Evolutionary conservation across 2,797 vertebrate species (phyloP).

Genomic region (Fratercula arctica): DNA sequence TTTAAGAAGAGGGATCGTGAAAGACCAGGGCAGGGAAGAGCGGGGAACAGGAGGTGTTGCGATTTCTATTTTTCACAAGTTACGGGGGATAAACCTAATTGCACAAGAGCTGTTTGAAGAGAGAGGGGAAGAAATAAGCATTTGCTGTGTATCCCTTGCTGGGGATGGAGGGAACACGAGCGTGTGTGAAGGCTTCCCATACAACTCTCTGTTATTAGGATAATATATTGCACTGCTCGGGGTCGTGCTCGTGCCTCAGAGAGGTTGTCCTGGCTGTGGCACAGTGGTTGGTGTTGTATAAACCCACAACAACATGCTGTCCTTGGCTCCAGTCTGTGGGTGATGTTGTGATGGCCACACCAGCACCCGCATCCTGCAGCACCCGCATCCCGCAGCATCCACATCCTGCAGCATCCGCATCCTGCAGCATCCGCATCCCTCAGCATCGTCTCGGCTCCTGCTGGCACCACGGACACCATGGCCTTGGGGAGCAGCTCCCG

Average conservation of each 20-base stretch:
- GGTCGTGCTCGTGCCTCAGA: background rate
- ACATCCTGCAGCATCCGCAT: accelerated
- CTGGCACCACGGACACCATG: accelerated
- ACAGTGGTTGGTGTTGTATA: background rate
- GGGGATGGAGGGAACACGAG: background rate
- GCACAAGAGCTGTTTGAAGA: background rate
- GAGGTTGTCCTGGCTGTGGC: accelerated
- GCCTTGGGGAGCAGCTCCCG: background rate
- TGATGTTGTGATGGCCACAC: accelerated
- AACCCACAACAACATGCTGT: background rate
- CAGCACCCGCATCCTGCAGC: background rate
- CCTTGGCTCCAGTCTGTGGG: background rate
- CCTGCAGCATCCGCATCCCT: accelerated
- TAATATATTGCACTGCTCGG: background rate
- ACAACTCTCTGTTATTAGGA: accelerated
- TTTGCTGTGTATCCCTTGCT: background rate
- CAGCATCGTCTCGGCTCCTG: accelerated
- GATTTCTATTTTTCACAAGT: background rate
- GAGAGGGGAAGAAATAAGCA: background rate
- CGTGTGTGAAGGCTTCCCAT: accelerated
- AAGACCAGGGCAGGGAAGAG: background rate
- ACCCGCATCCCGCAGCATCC: background rate
- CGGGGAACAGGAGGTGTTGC: background rate
- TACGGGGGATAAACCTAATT: background rate
- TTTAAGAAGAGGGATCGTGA: background rate